Base-by-base conservation (phyloP, 2,888 invertebrate genomes). In the Megaustenia siamemsis region DNA sequence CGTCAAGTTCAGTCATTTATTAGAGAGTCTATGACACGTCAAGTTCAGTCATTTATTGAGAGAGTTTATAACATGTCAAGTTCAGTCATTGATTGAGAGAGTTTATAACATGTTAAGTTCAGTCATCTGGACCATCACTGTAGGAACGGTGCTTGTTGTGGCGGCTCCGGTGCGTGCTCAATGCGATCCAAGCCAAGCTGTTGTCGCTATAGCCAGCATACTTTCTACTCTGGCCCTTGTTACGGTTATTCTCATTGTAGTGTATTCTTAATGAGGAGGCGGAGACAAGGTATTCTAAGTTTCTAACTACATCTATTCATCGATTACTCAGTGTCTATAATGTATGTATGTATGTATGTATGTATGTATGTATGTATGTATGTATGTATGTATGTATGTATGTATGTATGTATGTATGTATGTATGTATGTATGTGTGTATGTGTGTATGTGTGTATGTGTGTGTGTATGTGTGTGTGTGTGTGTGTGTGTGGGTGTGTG, bases 201-300 rank as follows among this genome's bases (percentile, higher is more conserved):
- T 90, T 15, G 89, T 90, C 1, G 90, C 90, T 0, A 89, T 90
- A 28, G 90, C 89, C n/a, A 89, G 89, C 43, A 89, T 91, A n/a
- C 88, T 91, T 60, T 86, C 87, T 8, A 91, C 90, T 0, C 79
- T 91, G 63, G 90, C 89, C 3, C 88, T 90, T 15, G 89, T 91
- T 18, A 87, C 90, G 18, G 77, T 91, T 28, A 87, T 90, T 35
- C 86, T 89, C 56, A 63, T 68, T 28, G 68, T 63, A 38, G 68
- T 73, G 32, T 80, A 79, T 43, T 80, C 28, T 73, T 86, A 24
- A n/a, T 83, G 40, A 83, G 80, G 12, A n/a, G 80, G n/a, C 32
- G 82, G 60, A 68, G 69, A 32, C 45, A n/a, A 56, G 84, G 84
- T 85, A 76, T 28, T 43, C 49, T 10, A n/a, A n/a, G n/a, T n/a